Percentiles rank a stretch among this genome's conserved stretches.
Conservation (phyloP, 2,797 vertebrate species). For the Buphagus erythrorhynchus region DNA sequence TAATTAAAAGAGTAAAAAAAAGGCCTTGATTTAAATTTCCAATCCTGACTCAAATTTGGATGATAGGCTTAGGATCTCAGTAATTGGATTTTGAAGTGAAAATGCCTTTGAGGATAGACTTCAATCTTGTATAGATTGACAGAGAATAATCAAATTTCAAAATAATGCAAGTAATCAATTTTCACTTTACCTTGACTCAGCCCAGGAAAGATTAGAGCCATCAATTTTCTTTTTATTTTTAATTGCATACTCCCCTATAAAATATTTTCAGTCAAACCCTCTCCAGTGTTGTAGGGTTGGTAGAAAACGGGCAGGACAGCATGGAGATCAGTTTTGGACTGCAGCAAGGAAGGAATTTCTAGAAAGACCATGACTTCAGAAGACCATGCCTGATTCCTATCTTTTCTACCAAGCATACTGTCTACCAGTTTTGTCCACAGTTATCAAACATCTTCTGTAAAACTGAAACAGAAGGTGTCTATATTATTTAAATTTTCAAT, state of each 20-base stretch:
- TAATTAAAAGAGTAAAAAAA: background rate
- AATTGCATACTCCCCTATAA: background rate
- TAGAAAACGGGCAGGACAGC: background rate
- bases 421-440: background rate
- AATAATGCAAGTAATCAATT: background rate
- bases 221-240: background rate
- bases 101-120: background rate
- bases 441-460: background rate
- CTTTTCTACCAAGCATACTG: background rate
- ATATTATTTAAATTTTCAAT: background rate
- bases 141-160: background rate
- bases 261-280: background rate
- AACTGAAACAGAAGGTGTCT: background rate
- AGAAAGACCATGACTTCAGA: background rate
- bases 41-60: background rate
- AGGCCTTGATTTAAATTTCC: background rate
- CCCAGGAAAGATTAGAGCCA: background rate
- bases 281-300: accelerated
- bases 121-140: background rate
- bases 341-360: background rate
- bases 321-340: accelerated
- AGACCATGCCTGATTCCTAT: background rate
- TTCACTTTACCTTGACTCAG: background rate
- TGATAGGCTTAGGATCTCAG: background rate
- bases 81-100: background rate